Base-by-base conservation (phyloP, 2,888 invertebrate genomes). In the Thecocarcelia acutangulata region DNA sequence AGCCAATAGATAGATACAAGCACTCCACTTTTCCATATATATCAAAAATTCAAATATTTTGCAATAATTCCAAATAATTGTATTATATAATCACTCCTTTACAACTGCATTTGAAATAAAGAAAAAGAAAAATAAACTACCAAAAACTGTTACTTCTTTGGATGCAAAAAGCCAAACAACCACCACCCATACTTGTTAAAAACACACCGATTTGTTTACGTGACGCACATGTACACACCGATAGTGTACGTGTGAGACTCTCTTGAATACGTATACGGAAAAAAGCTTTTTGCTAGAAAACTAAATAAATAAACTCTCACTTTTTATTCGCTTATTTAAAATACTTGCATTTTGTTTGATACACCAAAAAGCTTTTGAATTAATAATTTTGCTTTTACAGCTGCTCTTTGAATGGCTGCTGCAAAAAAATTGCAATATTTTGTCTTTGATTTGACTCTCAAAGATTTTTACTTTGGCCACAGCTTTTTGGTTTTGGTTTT, bases 181-280 rank as follows among this genome's bases (percentile, higher is more conserved):
- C 42, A 54, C 13, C 40, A 40, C 64, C 4, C 1, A 70, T n/a
- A 81, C 48, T 21, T 0, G 5, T 33, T 21, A 40, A 58, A 73
- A 59, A 28, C 9, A 52, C 64, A 70, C 56, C 13, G 40, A 33
- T 56, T 74, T 46, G 28, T 17, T 69, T 46, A 70, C 28, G 33
- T 28, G 63, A 6, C 2, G 72, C 68, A 74, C 76, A 78, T 84
- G 50, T 79, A 84, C 61, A 80, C 85, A 85, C 83, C 59, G 77
- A 85, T 40, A 83, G 72, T 85, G 50, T 85, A 44, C 72, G 73
- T 85, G 85, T 84, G 46, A 11, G 8, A 12, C 83, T 80, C 80
- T 80, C 73, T 42, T 50, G 81, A 83, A 66, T 84, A 83, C 78
- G 64, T 83, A 83, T 79, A 84, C 75, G 61, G 77, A 75, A 73